These are phyloP conservation scores for Thysanoteuthis rhombus DNA, from an alignment of 2,888 invertebrate species.

Conservation along the genomic window DNA sequence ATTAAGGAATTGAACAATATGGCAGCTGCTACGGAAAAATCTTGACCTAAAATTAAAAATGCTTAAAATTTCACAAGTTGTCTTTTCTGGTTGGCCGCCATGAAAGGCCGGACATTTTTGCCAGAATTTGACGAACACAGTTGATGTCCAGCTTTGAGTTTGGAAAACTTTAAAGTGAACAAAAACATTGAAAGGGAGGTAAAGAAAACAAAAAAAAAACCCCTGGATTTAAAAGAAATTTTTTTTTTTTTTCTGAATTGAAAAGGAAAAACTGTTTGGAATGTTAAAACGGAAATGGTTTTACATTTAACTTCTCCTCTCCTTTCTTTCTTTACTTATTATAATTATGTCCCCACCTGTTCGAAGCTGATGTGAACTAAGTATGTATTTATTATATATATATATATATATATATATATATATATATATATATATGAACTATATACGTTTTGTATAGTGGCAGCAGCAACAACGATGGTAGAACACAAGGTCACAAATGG, in stretches of 20 bases:
- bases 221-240: too few species aligned
- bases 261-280: too few species aligned
- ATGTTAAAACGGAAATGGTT: background rate
- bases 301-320: background rate
- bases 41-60: background rate
- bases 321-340: background rate
- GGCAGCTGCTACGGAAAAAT: slow-evolving; percentile 49
- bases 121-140: background rate
- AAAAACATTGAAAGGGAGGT: background rate
- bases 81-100: background rate
- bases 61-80: background rate
- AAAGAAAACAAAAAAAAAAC: background rate
- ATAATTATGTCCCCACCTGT: background rate
- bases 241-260: too few species aligned
- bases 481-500: background rate
- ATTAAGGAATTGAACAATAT: slow-evolving; percentile 79
- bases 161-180: background rate
- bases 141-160: background rate
- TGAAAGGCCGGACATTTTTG: background rate
- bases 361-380: background rate
- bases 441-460: background rate
- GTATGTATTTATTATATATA: too few species aligned
- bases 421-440: too few species aligned
- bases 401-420: too few species aligned
- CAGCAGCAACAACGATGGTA: background rate